These are phyloP conservation scores for Caenorhabditis wallacei DNA, from an alignment of 2,888 invertebrate genomes.

Conservation along the genomic window DNA sequence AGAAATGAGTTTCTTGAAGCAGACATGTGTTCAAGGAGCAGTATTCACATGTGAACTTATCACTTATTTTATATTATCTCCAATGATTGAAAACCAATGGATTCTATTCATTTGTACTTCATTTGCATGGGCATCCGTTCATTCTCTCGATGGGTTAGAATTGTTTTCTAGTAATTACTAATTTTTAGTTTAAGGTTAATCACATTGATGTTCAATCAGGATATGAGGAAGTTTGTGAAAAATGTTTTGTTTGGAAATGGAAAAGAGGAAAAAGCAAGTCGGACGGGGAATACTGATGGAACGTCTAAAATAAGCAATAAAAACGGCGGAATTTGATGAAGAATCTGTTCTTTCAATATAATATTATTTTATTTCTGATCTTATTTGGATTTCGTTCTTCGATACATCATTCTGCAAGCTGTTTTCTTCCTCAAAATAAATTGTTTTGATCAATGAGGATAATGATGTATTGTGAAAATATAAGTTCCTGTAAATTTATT, in stretches of 20 bases:
- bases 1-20: slow-evolving; percentile 48
- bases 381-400: too few species aligned
- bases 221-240: slow-evolving; percentile 15
- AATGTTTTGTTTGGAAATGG: background rate
- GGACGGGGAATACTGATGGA: background rate
- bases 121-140: slow-evolving; percentile 63
- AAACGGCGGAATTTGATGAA: too few species aligned
- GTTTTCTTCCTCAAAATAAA: too few species aligned
- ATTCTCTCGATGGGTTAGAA: slow-evolving; percentile 62
- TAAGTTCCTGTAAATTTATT: too few species aligned
- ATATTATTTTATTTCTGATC: too few species aligned
- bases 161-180: too few species aligned
- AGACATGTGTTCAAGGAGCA: slow-evolving; percentile 56
- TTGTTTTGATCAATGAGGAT: too few species aligned
- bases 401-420: too few species aligned
- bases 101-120: slow-evolving; percentile 59
- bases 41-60: slow-evolving; percentile 67
- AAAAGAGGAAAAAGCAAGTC: background rate
- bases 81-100: slow-evolving; percentile 30
- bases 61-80: slow-evolving; percentile 63
- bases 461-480: too few species aligned
- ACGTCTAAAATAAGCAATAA: background rate
- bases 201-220: slow-evolving; percentile 27
- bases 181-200: slow-evolving; percentile 28
- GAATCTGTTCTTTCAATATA: too few species aligned